Evolutionary conservation across 2,113 vertebrate species (phyloP), one percentile per base, ranked within the genome.

Genomic region (Limnothrissa miodon): DNA sequence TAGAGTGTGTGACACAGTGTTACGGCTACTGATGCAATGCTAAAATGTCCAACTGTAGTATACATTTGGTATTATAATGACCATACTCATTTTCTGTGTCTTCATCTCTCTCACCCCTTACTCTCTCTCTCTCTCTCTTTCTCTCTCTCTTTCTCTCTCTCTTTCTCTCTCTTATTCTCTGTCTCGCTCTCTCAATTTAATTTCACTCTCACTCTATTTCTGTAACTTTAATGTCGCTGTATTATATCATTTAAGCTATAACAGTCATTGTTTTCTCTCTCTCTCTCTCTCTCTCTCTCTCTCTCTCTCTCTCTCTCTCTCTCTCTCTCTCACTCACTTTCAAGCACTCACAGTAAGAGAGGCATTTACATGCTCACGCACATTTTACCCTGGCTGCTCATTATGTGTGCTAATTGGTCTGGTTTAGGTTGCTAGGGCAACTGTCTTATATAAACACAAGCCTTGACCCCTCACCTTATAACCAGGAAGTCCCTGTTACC

Each of bases 121-220:
- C n/a, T n/a, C n/a, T n/a, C n/a, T n/a, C n/a, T n/a, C n/a, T n/a
- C n/a, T n/a, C n/a, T n/a, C n/a, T n/a, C n/a, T n/a, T n/a, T n/a
- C n/a, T n/a, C n/a, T n/a, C n/a, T n/a, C n/a, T n/a, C n/a, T n/a
- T n/a, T n/a, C n/a, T n/a, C n/a, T n/a, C n/a, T n/a, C n/a, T n/a
- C n/a, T n/a, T n/a, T n/a, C n/a, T n/a, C n/a, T n/a, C n/a, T n/a
- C n/a, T n/a, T n/a, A 62, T 7, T 6, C 56, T 29, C 59, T 29
- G 8, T 66, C 59, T 62, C 56, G n/a, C 56, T 62, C 56, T 62
- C 56, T 62, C 56, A n/a, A n/a, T n/a, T n/a, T n/a, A n/a, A n/a
- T 62, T 0, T 62, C 56, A 5, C 0, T 21, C 19, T 62, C 23
- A 25, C 56, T 62, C 23, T 62, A 2, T 62, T 4, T 62, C 21